Percentiles rank a stretch among this genome's conserved stretches.
phyloP scores from a whole-genome alignment of 2,888 invertebrate species.

The Fissipunctia ypsillon region DNA sequence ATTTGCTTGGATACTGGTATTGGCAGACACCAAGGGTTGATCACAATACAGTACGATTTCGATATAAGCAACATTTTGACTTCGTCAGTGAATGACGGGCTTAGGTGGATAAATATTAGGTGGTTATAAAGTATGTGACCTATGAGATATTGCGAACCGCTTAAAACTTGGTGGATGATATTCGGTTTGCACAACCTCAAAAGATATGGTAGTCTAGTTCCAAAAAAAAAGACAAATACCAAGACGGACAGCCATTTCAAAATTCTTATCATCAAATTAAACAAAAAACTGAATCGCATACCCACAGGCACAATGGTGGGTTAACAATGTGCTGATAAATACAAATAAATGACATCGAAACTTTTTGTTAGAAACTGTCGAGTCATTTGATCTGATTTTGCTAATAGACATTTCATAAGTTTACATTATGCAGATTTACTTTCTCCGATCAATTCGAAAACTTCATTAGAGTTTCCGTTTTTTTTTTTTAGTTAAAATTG shows the following conservation, averaged over 20 bases:
- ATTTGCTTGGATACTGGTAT: background rate
- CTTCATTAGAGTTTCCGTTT: slow-evolving; percentile 45
- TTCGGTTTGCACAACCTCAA: background rate
- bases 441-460: slow-evolving; percentile 62
- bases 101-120: no score
- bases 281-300: slow-evolving; percentile 28
- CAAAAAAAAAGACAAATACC: background rate
- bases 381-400: slow-evolving; percentile 67
- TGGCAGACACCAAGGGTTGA: background rate
- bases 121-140: background rate
- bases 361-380: slow-evolving; percentile 26
- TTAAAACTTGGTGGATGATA: background rate
- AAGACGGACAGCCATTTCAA: slow-evolving; percentile 12
- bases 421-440: slow-evolving; percentile 65
- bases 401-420: slow-evolving; percentile 67
- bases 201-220: background rate
- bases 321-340: slow-evolving; percentile 32
- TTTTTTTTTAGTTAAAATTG: slow-evolving; percentile 40
- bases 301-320: slow-evolving; percentile 4
- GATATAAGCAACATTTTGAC: background rate
- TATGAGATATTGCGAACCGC: background rate
- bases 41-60: background rate
- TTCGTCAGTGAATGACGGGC: background rate
- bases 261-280: slow-evolving; percentile 22
- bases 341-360: slow-evolving; percentile 48